These are phyloP conservation scores for Meleagris gallopavo DNA, from an alignment of 2,113 vertebrate species.

Conservation along the genomic window DNA sequence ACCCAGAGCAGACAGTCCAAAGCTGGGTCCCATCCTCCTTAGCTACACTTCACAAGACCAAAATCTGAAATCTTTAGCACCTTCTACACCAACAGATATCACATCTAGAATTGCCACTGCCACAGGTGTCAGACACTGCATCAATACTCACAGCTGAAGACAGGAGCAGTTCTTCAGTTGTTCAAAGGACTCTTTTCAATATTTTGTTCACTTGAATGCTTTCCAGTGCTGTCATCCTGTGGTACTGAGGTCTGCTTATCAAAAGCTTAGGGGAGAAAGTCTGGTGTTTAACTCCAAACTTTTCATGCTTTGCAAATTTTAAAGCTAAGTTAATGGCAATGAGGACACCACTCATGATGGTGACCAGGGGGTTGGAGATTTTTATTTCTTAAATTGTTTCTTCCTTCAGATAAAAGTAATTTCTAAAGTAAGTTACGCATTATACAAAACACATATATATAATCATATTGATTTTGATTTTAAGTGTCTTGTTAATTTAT, in stretches of 20 bases:
- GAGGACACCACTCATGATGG: background rate
- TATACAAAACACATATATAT: background rate
- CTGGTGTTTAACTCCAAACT: background rate
- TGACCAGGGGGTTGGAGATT: background rate
- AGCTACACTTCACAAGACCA: background rate
- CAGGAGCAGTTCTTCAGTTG: background rate
- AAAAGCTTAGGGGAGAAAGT: background rate
- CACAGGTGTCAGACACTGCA: background rate
- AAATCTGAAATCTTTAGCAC: background rate
- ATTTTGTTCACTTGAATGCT: background rate
- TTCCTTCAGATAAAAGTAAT: background rate
- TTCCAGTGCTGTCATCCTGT: background rate
- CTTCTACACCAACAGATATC: background rate
- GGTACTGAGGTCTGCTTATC: background rate
- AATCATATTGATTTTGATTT: background rate
- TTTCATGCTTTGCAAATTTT: background rate
- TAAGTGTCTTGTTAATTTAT: background rate
- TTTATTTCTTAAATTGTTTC: background rate
- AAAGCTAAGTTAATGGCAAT: background rate
- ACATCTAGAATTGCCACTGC: background rate
- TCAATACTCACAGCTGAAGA: background rate
- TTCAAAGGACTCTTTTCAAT: background rate
- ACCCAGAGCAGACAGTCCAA: background rate
- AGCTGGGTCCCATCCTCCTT: background rate
- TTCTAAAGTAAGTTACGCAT: background rate